A percentile compares a stretch with the other conserved stretches of the same genome.
phyloP scores from a whole-genome alignment of 2,797 vertebrate genomes.

The Melanotaenia pygmaea region DNA sequence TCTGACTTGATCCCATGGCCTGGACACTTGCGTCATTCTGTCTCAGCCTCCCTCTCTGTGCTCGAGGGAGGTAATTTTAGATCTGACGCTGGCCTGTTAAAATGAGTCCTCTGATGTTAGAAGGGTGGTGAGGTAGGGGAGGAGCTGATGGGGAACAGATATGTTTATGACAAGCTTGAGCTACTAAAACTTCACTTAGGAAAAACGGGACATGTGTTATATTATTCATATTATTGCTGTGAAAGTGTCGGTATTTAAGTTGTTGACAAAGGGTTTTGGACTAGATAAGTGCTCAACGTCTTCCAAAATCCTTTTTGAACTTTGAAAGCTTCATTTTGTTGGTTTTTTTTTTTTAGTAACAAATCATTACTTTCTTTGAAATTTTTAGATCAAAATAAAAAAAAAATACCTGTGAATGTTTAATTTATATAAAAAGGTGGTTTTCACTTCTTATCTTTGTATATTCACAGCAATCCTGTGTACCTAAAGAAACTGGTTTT shows the following conservation, averaged over 20 bases:
- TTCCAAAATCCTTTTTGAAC: no score
- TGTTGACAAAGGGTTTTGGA: no score
- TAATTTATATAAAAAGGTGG: neutral
- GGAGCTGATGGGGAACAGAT: conserved; percentile 45
- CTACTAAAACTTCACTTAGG: neutral
- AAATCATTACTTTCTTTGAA: no score
- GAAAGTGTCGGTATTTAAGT: no score
- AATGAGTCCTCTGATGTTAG: conserved; percentile 53
- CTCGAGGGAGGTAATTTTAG: conserved; percentile 66
- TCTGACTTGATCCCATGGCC: conserved; percentile 29
- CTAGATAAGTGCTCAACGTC: no score
- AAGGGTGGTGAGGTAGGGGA: conserved; percentile 34
- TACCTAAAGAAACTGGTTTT: neutral
- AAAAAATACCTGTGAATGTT: neutral
- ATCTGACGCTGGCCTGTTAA: conserved; percentile 57
- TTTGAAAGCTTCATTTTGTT: no score
- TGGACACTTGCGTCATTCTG: conserved; percentile 45
- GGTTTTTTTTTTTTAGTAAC: no score
- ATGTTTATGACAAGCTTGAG: neutral
- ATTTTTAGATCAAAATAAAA: no score
- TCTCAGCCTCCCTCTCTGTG: conserved; percentile 27
- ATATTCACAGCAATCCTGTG: neutral
- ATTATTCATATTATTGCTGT: no score
- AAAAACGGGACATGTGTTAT: conserved; percentile 33
- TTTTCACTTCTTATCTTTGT: neutral